phyloP scores from a whole-genome alignment of 2,888 invertebrate species.

The Sympetrum striolatum region DNA sequence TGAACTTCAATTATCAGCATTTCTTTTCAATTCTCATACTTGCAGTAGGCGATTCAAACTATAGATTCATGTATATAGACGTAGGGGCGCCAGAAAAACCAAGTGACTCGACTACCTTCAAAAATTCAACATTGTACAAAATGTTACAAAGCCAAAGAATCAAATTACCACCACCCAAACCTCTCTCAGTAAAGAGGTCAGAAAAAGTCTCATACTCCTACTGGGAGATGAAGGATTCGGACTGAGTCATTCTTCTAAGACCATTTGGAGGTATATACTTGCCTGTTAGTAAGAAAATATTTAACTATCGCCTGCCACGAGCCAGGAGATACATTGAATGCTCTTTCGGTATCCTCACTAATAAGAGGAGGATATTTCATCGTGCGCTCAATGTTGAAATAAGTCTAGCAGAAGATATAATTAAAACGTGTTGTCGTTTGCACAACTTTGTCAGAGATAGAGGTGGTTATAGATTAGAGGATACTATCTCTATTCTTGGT shows the following conservation, averaged over 20 bases:
- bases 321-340: constrained; percentile 48
- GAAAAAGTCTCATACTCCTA: constrained; percentile 44
- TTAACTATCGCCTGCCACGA: constrained; percentile 47
- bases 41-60: constrained; percentile 53
- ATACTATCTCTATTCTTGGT: no score
- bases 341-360: constrained; percentile 52
- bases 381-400: not conserved
- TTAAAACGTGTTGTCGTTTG: constrained; percentile 39
- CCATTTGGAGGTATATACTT: constrained; percentile 51
- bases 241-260: constrained; percentile 49
- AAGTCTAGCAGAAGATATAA: constrained; percentile 22
- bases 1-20: constrained; percentile 51
- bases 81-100: constrained; percentile 52
- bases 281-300: constrained; percentile 49
- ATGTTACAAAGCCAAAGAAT: no score
- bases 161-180: constrained; percentile 52
- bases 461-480: no score
- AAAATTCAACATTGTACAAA: no score
- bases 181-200: constrained; percentile 44
- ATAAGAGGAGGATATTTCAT: constrained; percentile 52
- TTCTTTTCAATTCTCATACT: constrained; percentile 53
- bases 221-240: constrained; percentile 53
- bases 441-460: no score
- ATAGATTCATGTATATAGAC: constrained; percentile 53
- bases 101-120: constrained; percentile 52